A percentile compares a stretch with the other conserved stretches of the same genome.
phyloP scores from a whole-genome alignment of 2,113 vertebrate genomes.

The Phalacrocorax brasilianus region DNA sequence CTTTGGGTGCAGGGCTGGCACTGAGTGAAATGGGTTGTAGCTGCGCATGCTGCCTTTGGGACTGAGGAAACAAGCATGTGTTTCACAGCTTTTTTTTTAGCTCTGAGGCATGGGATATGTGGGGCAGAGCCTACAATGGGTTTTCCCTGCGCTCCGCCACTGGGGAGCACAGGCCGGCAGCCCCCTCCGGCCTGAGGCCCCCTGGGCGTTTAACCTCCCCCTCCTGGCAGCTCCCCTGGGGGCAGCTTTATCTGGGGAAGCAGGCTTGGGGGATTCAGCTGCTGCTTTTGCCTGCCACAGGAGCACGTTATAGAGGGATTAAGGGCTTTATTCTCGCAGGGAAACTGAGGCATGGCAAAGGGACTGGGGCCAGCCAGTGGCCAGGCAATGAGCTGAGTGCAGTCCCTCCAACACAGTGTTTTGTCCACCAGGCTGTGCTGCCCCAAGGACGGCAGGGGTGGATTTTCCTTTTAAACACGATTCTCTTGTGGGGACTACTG shows the following conservation, averaged over 20 bases:
- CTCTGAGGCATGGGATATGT: not conserved
- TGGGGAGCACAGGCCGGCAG: not conserved
- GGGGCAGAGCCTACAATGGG: not conserved
- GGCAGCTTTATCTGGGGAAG: not conserved
- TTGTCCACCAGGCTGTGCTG: not conserved
- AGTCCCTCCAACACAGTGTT: not conserved
- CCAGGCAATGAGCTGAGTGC: not conserved
- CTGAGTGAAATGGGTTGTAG: not conserved
- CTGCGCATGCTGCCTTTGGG: not conserved
- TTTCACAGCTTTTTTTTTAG: not conserved
- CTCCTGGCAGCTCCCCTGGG: not conserved
- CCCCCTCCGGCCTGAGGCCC: no score
- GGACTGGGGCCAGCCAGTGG: not conserved
- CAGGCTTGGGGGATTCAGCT: not conserved
- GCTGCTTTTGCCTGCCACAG: not conserved
- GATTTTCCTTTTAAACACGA: not conserved
- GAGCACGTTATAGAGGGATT: not conserved
- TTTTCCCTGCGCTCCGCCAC: rapidly evolving
- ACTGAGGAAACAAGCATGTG: not conserved
- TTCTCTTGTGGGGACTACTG: not conserved
- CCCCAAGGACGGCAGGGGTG: not conserved
- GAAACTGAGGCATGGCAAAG: not conserved
- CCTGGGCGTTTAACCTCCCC: not conserved
- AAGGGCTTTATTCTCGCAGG: not conserved
- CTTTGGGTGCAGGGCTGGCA: not conserved